A percentile compares a stretch with the other conserved stretches of the same genome.
Evolutionary conservation across 1,140 invertebrate genomes (phyloP).

Genomic region (Anadara kagoshimensis): DNA sequence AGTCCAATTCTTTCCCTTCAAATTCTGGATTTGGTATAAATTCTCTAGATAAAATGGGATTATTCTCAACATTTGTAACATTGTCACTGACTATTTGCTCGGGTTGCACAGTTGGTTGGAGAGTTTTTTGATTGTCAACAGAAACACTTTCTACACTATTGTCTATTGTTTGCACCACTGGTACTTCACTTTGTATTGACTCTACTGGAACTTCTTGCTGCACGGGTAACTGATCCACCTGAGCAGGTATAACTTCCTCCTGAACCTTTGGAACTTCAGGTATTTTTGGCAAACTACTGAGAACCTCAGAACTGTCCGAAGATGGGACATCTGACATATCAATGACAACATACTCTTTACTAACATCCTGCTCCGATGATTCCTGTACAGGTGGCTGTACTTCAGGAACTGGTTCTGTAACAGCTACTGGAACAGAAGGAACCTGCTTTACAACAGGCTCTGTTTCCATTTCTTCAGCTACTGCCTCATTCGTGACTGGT

Average conservation of each 20-base stretch:
- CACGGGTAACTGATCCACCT: background rate
- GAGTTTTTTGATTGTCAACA: constrained; percentile 14
- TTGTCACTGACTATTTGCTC: constrained; percentile 27
- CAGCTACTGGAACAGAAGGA: constrained; percentile 10
- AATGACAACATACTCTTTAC: constrained; percentile 64
- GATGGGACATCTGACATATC: constrained; percentile 64
- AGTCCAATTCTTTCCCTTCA: constrained; percentile 33
- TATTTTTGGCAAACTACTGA: constrained; percentile 42
- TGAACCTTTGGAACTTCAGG: background rate
- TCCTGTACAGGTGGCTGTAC: constrained; percentile 21
- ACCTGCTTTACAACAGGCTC: background rate
- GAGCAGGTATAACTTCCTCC: background rate
- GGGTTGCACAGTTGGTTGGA: constrained; percentile 8
- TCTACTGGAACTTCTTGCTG: background rate
- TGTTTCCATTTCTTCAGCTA: constrained; percentile 22
- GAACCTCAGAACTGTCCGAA: constrained; percentile 61
- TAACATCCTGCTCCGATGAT: constrained; percentile 28
- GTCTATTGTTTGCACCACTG: background rate
- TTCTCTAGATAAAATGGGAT: constrained; percentile 53
- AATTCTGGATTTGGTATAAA: constrained; percentile 57
- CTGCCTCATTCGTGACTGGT: constrained; percentile 39
- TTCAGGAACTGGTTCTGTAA: constrained; percentile 10
- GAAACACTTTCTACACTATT: constrained; percentile 5
- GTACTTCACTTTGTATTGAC: too few relatives aligned
- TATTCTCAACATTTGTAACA: constrained; percentile 12